Evolutionary conservation across 2,797 vertebrate genomes (phyloP).

Genomic region (Danio aesculapii): DNA sequence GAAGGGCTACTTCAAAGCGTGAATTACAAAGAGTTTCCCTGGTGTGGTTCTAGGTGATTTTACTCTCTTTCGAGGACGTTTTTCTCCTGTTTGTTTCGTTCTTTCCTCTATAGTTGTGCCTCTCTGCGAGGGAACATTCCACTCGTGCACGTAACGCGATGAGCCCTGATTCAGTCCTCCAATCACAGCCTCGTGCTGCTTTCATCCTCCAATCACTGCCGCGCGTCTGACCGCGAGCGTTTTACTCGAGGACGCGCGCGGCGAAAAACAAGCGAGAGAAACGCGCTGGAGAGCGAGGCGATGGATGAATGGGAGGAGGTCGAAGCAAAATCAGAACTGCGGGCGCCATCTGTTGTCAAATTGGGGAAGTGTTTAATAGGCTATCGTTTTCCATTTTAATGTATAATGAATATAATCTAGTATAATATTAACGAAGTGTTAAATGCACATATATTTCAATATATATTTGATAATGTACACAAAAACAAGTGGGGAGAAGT

Average conservation of each 20-base stretch:
- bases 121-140: constrained; percentile 55
- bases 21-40: background rate
- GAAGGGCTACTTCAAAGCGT: background rate
- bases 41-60: background rate
- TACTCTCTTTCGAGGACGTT: constrained; percentile 5
- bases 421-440: background rate
- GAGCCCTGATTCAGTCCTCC: constrained; percentile 45
- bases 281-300: background rate
- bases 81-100: constrained; percentile 31
- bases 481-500: background rate
- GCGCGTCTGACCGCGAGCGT: constrained; percentile 17
- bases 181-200: constrained; percentile 55
- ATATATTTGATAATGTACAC: background rate
- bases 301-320: constrained; percentile 13
- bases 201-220: constrained; percentile 58
- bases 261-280: constrained; percentile 5
- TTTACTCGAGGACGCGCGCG: background rate
- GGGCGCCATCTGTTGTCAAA: constrained; percentile 43
- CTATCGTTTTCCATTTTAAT: background rate
- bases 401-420: background rate
- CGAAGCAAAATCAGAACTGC: background rate
- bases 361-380: background rate
- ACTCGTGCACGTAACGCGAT: constrained; percentile 46
- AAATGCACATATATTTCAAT: background rate
- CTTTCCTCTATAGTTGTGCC: constrained; percentile 37